Conservation (phyloP, 2,113 vertebrate genomes). For the Bambusicola thoracicus region DNA sequence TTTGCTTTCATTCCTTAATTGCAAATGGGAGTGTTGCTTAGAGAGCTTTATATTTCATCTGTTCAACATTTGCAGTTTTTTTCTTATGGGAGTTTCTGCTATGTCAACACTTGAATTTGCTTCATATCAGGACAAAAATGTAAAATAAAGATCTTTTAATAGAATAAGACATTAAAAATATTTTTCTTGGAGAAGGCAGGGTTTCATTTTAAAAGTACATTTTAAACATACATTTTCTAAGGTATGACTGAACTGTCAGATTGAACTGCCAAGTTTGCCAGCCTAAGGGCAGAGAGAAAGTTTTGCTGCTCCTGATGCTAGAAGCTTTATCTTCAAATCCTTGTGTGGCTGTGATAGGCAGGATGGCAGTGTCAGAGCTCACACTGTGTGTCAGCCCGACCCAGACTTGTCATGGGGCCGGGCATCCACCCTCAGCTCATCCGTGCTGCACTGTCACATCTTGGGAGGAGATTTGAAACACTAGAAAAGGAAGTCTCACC, state of each 20-base stretch:
- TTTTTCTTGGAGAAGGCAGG: not conserved
- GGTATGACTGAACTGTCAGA: not conserved
- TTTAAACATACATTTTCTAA: not conserved
- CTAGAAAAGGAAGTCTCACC: not conserved
- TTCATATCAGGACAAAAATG: not conserved
- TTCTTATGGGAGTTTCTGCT: not conserved
- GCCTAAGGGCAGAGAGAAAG: not conserved
- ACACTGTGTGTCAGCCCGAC: not conserved
- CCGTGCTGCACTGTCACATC: not conserved
- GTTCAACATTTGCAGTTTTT: not conserved
- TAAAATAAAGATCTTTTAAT: not conserved
- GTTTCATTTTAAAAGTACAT: not conserved
- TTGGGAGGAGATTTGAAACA: not conserved
- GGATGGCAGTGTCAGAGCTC: not conserved
- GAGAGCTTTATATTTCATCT: not conserved
- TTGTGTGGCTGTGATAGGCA: fast-evolving
- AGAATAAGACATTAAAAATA: not conserved
- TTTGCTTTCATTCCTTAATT: not conserved
- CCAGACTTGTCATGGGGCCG: not conserved
- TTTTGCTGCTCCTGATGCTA: not conserved
- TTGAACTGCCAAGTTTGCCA: not conserved
- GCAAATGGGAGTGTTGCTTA: not conserved
- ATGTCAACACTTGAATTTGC: not conserved
- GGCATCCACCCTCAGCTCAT: not conserved
- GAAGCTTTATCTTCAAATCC: not conserved